Base-by-base conservation (phyloP, 2,113 vertebrate genomes). In the Burhinus oedicnemus region DNA sequence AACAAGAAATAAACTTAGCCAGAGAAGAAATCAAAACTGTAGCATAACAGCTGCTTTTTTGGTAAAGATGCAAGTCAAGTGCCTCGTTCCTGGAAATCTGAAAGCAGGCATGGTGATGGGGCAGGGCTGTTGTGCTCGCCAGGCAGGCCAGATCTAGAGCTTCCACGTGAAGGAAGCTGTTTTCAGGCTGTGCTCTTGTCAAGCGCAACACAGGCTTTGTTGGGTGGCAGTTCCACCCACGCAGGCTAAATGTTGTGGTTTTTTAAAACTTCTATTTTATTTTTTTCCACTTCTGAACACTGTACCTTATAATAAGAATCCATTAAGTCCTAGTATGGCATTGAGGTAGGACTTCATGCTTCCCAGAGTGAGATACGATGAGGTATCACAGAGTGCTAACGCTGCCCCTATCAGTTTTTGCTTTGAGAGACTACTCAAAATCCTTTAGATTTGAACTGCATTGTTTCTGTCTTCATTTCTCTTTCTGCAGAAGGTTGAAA, bases 1-100 rank as follows among this genome's bases (percentile, higher is more conserved):
- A 95, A 84, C 64, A 80, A 93, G 86, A 89, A 89, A 84, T 75
- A 62, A 92, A 75, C 36, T 87, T 95, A 94, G 42, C 71, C 51
- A 68, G 65, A 78, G 65, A 87, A 89, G 89, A 87, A 87, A 94
- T 91, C 77, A 94, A 72, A 94, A 69, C 66, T 38, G 22, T 55
- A 54, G 52, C 62, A 38, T 55, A 92, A 44, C 61, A 85, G 27
- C 82, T 95, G 84, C 30, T 71, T 85, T 92, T 84, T 89, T 60
- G 26, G 65, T 55, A 64, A 83, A 84, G 20, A 32, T 68, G 52
- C 20, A 47, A 71, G 40, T 82, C 69, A 91, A 60, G 47, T 55
- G 40, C 23, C 29, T 68, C 21, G 51, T 89, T 89, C 51, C 30
- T 72, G 65, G 76, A 69, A 89, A 72, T 76, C 38, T 20, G 34